A percentile compares a stretch with the other conserved stretches of the same genome.
Conservation (phyloP, 1,140 invertebrate genomes). For the Caenorhabditis tropicalis region DNA sequence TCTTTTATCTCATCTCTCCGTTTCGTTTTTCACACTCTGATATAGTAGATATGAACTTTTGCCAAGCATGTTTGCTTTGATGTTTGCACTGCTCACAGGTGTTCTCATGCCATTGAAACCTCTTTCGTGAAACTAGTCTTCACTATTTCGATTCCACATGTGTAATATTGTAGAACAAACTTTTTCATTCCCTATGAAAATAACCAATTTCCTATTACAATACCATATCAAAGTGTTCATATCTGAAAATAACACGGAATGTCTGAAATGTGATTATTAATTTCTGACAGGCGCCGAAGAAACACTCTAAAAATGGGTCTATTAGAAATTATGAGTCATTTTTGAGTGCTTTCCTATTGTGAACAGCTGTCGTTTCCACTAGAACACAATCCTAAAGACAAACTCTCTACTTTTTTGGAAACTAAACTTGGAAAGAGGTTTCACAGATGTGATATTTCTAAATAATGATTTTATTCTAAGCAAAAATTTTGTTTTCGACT, state of each 20-base stretch:
- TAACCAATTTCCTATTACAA: no score
- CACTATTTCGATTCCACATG: constrained; percentile 19
- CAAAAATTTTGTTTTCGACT: no score
- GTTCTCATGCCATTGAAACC: neutral
- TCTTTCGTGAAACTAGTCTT: neutral
- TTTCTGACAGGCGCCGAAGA: no score
- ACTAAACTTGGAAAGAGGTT: no score
- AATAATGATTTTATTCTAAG: no score
- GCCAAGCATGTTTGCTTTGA: neutral
- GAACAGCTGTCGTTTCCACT: neutral
- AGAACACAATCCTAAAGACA: neutral
- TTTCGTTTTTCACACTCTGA: constrained; percentile 14
- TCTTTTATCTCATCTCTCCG: neutral
- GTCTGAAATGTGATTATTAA: no score
- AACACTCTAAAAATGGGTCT: no score
- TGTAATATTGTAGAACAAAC: no score
- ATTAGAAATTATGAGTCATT: neutral
- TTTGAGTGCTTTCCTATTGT: neutral
- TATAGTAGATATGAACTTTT: constrained; percentile 38
- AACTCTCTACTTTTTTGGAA: neutral
- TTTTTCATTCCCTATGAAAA: no score
- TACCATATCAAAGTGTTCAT: no score
- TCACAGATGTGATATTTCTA: no score
- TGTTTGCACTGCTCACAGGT: constrained; percentile 35
- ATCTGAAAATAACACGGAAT: no score